Percentiles rank a stretch among this genome's conserved stretches.
phyloP scores from a whole-genome alignment of 2,888 invertebrate genomes.

The Apotomis capreana region DNA sequence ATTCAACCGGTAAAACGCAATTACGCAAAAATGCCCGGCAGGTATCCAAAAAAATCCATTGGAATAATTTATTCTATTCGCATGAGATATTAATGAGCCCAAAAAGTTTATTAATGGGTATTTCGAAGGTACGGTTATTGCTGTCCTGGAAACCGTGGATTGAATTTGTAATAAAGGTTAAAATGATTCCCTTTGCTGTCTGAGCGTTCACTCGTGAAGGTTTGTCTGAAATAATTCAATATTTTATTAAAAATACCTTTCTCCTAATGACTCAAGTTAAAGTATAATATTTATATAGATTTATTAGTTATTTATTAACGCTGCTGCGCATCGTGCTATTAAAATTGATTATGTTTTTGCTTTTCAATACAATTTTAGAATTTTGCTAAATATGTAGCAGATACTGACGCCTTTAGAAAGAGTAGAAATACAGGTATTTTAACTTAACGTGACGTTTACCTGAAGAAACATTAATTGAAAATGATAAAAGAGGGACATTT shows the following conservation, averaged over 20 bases:
- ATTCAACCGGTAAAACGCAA: slow-evolving; percentile 25
- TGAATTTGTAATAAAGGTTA: slow-evolving; percentile 54
- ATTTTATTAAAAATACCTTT: too few relatives aligned
- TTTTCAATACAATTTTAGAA: too few relatives aligned
- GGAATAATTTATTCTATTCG: slow-evolving; percentile 61
- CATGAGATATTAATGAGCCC: slow-evolving; percentile 67
- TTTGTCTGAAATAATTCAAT: too few relatives aligned
- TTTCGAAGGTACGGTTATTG: slow-evolving; percentile 63
- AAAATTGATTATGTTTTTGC: too few relatives aligned
- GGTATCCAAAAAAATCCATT: slow-evolving; percentile 32
- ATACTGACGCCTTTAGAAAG: too few relatives aligned
- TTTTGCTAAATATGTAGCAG: too few relatives aligned
- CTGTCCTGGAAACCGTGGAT: slow-evolving; percentile 59
- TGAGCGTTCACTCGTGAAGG: slow-evolving; percentile 4
- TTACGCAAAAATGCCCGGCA: slow-evolving; percentile 29
- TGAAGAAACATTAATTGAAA: neutral
- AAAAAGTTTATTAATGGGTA: slow-evolving; percentile 69
- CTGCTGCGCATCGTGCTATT: too few relatives aligned
- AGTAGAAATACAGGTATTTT: too few relatives aligned
- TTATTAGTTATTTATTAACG: too few relatives aligned
- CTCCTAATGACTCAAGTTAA: too few relatives aligned
- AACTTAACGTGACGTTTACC: too few relatives aligned
- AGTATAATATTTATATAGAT: too few relatives aligned
- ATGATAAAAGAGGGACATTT: neutral
- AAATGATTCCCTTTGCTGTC: slow-evolving; percentile 20